A percentile compares a stretch with the other conserved stretches of the same genome.
Conservation (phyloP, 2,797 vertebrate genomes). For the Tokudaia tokunoshimensis region DNA sequence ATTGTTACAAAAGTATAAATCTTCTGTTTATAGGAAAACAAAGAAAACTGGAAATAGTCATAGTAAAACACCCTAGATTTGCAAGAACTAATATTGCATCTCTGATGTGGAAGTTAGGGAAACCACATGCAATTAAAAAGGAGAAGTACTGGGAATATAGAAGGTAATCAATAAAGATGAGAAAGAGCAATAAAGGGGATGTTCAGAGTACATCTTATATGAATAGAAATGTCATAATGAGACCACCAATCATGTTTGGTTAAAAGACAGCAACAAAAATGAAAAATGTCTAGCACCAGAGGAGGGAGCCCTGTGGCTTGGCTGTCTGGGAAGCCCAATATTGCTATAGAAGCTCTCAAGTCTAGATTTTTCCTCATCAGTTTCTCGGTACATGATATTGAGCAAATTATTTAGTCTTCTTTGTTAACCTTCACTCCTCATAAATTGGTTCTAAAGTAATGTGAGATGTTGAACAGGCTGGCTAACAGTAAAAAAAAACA, state of each 20-base stretch:
- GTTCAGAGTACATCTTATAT: background rate
- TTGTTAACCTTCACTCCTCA: background rate
- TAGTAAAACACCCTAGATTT: background rate
- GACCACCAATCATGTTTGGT: no score
- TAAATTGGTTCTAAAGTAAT: background rate
- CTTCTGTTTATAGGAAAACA: background rate
- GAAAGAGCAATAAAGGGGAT: background rate
- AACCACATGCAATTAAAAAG: background rate
- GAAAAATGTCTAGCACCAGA: background rate
- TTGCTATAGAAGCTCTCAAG: background rate
- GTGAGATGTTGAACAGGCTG: background rate
- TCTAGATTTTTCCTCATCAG: background rate
- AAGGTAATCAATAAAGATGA: background rate
- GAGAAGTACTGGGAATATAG: background rate
- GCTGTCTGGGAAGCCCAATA: rapidly evolving
- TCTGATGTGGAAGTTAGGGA: background rate
- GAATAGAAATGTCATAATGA: background rate
- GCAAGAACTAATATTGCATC: background rate
- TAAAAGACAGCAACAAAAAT: background rate
- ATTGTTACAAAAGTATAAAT: background rate
- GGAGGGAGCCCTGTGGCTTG: background rate
- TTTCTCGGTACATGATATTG: background rate
- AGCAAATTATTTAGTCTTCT: background rate
- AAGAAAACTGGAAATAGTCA: background rate
- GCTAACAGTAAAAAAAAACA: background rate